A percentile compares a stretch with the other conserved stretches of the same genome.
phyloP scores from a whole-genome alignment of 2,888 invertebrate genomes.

The Cataglyphis livida region DNA sequence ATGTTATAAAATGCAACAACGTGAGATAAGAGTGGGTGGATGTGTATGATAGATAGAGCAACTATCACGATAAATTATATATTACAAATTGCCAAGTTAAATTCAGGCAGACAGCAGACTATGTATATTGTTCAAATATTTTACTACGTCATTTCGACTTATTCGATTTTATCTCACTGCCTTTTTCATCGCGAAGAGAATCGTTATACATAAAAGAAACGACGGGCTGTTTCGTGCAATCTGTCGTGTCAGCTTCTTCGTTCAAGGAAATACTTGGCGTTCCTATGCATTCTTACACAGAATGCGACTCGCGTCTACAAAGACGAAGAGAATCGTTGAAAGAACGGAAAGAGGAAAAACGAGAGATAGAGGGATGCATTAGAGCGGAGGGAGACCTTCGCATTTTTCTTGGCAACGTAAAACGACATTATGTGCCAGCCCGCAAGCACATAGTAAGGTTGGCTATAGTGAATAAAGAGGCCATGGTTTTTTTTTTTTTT shows the following conservation, averaged over 20 bases:
- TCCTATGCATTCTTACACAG: slow-evolving; percentile 28
- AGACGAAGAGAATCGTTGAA: slow-evolving; percentile 2
- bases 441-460: neutral
- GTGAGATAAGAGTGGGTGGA: neutral
- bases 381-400: slow-evolving; percentile 44
- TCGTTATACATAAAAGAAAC: slow-evolving; percentile 5
- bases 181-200: neutral
- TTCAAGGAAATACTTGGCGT: slow-evolving; percentile 32
- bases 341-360: slow-evolving; percentile 14
- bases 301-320: slow-evolving; percentile 30
- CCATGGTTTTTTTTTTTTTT: neutral
- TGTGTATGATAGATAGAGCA: neutral
- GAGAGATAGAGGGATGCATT: slow-evolving; percentile 52
- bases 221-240: slow-evolving; percentile 19
- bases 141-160: neutral
- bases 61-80: neutral
- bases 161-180: neutral
- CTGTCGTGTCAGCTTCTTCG: slow-evolving; percentile 33
- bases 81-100: neutral
- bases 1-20: neutral
- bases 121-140: neutral
- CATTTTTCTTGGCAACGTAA: slow-evolving; percentile 62
- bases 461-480: neutral
- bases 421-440: slow-evolving; percentile 47
- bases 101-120: neutral